Evolutionary conservation across 2,888 invertebrate species (phyloP), one percentile per base, ranked within the genome.

Genomic region (Ecdyonurus torrentis): DNA sequence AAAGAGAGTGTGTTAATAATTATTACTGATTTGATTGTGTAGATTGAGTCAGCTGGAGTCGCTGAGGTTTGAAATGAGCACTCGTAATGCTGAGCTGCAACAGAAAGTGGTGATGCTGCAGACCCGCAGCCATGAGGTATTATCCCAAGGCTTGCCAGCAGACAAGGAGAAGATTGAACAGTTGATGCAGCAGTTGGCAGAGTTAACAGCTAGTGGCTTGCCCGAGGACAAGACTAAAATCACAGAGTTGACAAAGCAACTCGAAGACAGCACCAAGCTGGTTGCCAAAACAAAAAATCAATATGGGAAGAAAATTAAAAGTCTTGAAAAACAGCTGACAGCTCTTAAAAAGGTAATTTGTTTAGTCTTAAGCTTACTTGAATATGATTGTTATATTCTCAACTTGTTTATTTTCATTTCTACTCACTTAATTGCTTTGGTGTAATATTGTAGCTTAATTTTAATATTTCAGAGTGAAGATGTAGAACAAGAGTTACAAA

Each of bases 221-320:
- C 60, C 66, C 23, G 70, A 69, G 63, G 72, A 74, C 61, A 70
- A 72, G 53, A 69, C 69, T 22, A 75, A 77, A 66, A 67, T 77
- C 0, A 72, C 74, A 37, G 78, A 81, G 70, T 75, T 90, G 2
- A 86, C 82, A 65, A 82, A 83, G 67, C 86, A 88, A 71, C 75
- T 89, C 61, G 87, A 89, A 65, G 82, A 84, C 63, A 80, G 83
- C 25, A 90, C 90, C 70, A 88, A 88, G 72, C 83, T 80, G 70
- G 85, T 85, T 82, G 83, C 87, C 60, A 88, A 88, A 75, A 78
- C 86, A 7, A 87, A 87, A 72, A 84, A 85, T 1, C 81, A 81
- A 67, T 82, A 84, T 70, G 86, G 85, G 72, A 75, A 80, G 63
- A 89, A 88, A 76, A 73, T 86, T 59, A 90, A 87, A 72, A 85